phyloP scores from a whole-genome alignment of 2,797 vertebrate species.

The Loris lydekkerianus region DNA sequence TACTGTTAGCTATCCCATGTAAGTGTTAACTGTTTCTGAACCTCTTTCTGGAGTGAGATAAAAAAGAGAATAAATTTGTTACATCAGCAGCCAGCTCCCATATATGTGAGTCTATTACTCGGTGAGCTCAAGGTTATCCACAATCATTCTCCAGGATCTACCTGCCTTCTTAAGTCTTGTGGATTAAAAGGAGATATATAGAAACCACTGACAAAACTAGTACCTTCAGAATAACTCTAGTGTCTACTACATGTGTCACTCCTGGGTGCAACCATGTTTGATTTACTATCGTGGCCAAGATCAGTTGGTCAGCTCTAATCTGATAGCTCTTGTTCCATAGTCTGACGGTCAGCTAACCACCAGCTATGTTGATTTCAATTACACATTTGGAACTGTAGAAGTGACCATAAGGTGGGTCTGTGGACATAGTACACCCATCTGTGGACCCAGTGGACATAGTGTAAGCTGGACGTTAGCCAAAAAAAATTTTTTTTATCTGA shows the following conservation, averaged over 20 bases:
- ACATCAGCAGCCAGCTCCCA: not conserved
- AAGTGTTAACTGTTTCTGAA: not conserved
- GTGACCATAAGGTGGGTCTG: not conserved
- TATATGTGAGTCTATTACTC: no score
- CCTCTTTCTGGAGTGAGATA: not conserved
- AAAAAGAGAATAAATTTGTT: not conserved
- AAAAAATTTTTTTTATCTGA: not conserved
- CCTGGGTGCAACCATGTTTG: not conserved
- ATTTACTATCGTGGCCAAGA: not conserved
- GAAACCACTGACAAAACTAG: not conserved
- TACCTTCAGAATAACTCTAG: not conserved
- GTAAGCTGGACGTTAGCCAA: not conserved
- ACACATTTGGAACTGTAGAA: not conserved
- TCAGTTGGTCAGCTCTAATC: not conserved
- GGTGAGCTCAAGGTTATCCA: not conserved
- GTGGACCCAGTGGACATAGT: not conserved
- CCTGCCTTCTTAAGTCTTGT: not conserved
- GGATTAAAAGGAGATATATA: not conserved
- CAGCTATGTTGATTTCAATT: not conserved
- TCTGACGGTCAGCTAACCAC: not conserved
- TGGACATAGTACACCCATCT: no score
- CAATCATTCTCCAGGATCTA: not conserved
- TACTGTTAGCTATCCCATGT: not conserved
- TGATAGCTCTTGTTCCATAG: not conserved
- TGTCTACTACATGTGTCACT: not conserved